Evolutionary conservation across 2,888 invertebrate genomes (phyloP).

Genomic region (Zygothrica quintamaculata): DNA sequence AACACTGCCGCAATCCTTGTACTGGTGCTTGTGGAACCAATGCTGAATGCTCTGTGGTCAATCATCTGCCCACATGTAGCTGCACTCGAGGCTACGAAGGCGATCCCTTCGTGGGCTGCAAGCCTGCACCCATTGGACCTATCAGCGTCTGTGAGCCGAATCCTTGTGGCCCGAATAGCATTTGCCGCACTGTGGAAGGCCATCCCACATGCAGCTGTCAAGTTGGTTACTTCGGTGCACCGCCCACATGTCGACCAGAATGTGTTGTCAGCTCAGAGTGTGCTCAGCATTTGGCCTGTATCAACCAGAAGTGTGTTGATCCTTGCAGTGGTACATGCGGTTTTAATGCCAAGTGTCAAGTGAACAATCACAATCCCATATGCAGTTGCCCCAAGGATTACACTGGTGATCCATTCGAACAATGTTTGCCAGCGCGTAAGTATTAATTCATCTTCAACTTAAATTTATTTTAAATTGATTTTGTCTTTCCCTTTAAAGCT

Average conservation of each 20-base stretch:
- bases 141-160: conserved; percentile 89
- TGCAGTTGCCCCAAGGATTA: conserved; percentile 90
- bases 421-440: conserved; percentile 86
- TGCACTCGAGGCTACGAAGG: conserved; percentile 91
- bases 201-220: conserved; percentile 92
- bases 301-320: conserved; percentile 91
- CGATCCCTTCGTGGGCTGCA: conserved; percentile 93
- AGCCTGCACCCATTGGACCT: conserved; percentile 85
- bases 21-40: conserved; percentile 93
- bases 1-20: conserved; percentile 94
- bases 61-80: conserved; percentile 93
- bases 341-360: conserved; percentile 90
- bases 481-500: conserved; percentile 70
- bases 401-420: conserved; percentile 91
- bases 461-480: not conserved
- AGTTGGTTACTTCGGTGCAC: conserved; percentile 89
- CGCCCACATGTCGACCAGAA: conserved; percentile 91
- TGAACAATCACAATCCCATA: conserved; percentile 91
- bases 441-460: conserved; percentile 1
- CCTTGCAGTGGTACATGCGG: conserved; percentile 92
- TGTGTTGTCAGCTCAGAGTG: conserved; percentile 92
- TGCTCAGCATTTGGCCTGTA: conserved; percentile 90
- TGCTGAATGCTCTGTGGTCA: conserved; percentile 92
- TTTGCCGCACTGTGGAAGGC: conserved; percentile 89
- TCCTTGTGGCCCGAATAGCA: conserved; percentile 92